phyloP scores from a whole-genome alignment of 2,888 invertebrate species.

The Drosophila fulvimacula region DNA sequence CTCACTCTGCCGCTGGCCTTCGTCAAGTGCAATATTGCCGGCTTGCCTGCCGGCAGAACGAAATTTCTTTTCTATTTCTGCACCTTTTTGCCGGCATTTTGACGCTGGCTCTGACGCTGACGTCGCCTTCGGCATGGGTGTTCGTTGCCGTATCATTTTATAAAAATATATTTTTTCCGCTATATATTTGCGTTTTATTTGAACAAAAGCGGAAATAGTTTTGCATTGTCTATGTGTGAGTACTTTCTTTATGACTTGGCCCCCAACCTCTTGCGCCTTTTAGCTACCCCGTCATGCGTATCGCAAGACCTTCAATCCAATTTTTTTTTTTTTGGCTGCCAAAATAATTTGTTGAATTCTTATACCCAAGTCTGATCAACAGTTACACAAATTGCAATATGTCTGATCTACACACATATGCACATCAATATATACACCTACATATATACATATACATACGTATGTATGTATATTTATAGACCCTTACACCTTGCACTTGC shows the following conservation, averaged over 20 bases:
- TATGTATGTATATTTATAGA: not conserved
- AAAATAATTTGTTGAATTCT: conserved; percentile 46
- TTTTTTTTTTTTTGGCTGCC: conserved; percentile 33
- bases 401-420: not conserved
- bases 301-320: conserved; percentile 53
- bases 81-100: conserved; percentile 51
- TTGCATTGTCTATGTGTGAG: conserved; percentile 30
- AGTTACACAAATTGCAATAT: conserved; percentile 20
- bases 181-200: conserved; percentile 38
- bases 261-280: not conserved
- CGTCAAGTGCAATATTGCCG: conserved; percentile 48
- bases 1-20: conserved; percentile 32
- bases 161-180: conserved; percentile 24
- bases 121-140: conserved; percentile 14
- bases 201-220: conserved; percentile 77
- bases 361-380: conserved; percentile 27
- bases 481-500: conserved; percentile 9
- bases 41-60: conserved; percentile 61
- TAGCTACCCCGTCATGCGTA: conserved; percentile 29
- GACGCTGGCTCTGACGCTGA: conserved; percentile 27
- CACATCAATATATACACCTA: not conserved
- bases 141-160: conserved; percentile 28
- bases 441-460: not conserved
- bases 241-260: conserved; percentile 18
- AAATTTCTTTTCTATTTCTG: conserved; percentile 38